Evolutionary conservation across 2,797 vertebrate species (phyloP), one percentile per base, ranked within the genome.

Genomic region (Betta splendens): DNA sequence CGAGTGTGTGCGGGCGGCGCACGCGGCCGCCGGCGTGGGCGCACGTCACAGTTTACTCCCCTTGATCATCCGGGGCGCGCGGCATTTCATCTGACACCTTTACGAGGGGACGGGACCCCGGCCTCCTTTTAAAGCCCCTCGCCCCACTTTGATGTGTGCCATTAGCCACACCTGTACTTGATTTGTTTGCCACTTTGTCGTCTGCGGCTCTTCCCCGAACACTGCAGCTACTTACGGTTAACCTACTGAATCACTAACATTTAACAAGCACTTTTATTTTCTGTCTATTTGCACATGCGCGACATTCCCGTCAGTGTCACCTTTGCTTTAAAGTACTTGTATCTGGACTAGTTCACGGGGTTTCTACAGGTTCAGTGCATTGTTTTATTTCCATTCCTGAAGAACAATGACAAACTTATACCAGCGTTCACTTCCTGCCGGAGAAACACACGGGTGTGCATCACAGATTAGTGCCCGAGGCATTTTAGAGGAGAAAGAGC

Each of bases 81-180:
- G 85, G 92, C 81, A 85, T 87, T 85, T 87, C 83, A 86, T 75
- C 85, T 91, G 93, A 92, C 93, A 94, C 92, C 85, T 93, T 92
- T 93, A 93, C 69, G 90, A 88, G 91, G 86, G 86, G 86, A 91
- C 88, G 87, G 88, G 89, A 87, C 86, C 90, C 76, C 49, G 26
- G 76, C 70, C 88, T 82, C 77, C 52, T 86, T 87, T 69, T 63
- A 85, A 89, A 89, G 69, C 28, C 53, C 63, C 74, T 77, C 69
- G 40, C 39, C 81, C 61, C 45, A 45, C 94, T 95, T 94, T 93
- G 92, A 95, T 94, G 91, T 88, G 81, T 76, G 77, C 93, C 93
- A 93, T 94, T 86, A 89, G 92, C 92, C 81, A 90, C 93, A 94
- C 89, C 90, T 93, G 93, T 44, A 69, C 77, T 86, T 84, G 89